phyloP scores from a whole-genome alignment of 2,797 vertebrate genomes.

The Podargus strigoides region DNA sequence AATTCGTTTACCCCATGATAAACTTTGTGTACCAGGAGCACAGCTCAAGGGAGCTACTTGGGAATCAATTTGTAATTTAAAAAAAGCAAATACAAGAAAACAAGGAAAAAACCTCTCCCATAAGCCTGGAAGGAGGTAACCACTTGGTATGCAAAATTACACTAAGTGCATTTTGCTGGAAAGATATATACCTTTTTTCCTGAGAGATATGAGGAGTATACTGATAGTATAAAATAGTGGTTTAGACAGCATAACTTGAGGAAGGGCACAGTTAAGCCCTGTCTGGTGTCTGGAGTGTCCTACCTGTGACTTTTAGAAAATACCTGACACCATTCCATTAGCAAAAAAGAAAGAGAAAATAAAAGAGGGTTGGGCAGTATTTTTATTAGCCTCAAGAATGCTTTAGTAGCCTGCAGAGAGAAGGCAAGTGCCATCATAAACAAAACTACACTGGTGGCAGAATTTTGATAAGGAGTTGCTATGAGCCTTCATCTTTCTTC shows the following conservation, averaged over 20 bases:
- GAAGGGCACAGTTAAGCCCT: not conserved
- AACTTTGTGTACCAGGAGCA: not conserved
- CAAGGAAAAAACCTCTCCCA: not conserved
- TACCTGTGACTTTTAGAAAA: not conserved
- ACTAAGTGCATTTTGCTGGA: not conserved
- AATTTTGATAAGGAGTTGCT: not conserved
- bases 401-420: not conserved
- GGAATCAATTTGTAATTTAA: not conserved
- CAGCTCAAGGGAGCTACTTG: not conserved
- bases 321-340: not conserved
- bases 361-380: not conserved
- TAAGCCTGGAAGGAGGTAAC: not conserved
- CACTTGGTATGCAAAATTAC: not conserved
- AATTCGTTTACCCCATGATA: not conserved
- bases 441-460: not conserved
- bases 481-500: not conserved
- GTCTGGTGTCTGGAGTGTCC: not conserved
- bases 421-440: not conserved
- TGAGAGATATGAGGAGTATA: not conserved
- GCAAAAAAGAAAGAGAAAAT: accelerated
- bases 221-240: not conserved
- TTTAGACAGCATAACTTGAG: not conserved
- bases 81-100: not conserved
- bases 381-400: not conserved
- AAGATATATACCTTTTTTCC: not conserved